Evolutionary conservation across 2,113 vertebrate genomes (phyloP).

Genomic region (Datnioides undecimradiatus): DNA sequence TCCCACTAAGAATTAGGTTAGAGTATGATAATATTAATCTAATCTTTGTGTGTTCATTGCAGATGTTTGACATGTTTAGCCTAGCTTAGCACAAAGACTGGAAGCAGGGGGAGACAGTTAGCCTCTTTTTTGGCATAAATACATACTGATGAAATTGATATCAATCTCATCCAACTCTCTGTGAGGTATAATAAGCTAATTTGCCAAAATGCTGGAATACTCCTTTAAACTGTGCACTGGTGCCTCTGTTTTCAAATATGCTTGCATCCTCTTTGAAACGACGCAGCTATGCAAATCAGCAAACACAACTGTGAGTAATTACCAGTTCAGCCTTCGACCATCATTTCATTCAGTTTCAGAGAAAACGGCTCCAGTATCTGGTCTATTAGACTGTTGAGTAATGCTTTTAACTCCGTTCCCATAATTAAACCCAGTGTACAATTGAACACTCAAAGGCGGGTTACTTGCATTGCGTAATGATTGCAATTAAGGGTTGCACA

Average conservation of each 20-base stretch:
- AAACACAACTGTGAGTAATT: conserved; percentile 72
- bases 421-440: conserved; percentile 84
- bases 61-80: not conserved
- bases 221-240: conserved; percentile 16
- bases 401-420: conserved; percentile 79
- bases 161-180: conserved; percentile 23
- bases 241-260: conserved; percentile 47
- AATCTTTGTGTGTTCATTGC: not conserved
- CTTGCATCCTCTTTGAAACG: conserved; percentile 49
- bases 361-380: conserved; percentile 67
- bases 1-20: conserved; percentile 11
- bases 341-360: conserved; percentile 70
- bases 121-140: not conserved
- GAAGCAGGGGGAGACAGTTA: not conserved
- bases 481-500: conserved; percentile 82
- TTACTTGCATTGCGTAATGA: conserved; percentile 80
- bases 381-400: conserved; percentile 83
- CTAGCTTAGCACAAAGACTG: conserved; percentile 14
- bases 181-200: conserved; percentile 21
- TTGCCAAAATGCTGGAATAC: conserved; percentile 28
- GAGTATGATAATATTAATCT: conserved; percentile 10
- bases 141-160: conserved; percentile 19
- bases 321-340: conserved; percentile 60
- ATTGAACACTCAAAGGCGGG: conserved; percentile 79
- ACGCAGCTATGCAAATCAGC: conserved; percentile 61